Conservation (phyloP, 1,140 invertebrate genomes). For the Nephotettix cincticeps region DNA sequence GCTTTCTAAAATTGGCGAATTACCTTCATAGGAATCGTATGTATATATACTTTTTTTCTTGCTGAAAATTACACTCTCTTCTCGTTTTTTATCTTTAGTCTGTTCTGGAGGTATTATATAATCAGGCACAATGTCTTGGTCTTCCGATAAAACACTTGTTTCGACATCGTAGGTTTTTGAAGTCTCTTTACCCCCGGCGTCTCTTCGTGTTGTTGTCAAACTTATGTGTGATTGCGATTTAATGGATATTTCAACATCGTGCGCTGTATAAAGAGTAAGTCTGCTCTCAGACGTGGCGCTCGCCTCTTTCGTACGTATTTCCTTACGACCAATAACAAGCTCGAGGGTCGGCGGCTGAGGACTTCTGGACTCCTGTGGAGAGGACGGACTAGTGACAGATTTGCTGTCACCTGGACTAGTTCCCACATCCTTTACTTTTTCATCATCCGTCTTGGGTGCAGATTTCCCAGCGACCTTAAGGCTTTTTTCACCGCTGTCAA, state of each 20-base stretch:
- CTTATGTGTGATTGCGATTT: conserved; percentile 54
- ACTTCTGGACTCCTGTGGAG: conserved; percentile 26
- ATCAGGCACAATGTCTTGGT: conserved; percentile 35
- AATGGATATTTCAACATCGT: conserved; percentile 54
- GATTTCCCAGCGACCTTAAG: conserved; percentile 8
- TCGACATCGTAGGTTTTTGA: conserved; percentile 50
- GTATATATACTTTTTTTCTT: conserved; percentile 51
- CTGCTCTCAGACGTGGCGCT: conserved; percentile 52
- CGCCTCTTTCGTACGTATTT: conserved; percentile 52
- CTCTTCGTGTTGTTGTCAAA: conserved; percentile 47
- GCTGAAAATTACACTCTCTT: conserved; percentile 54
- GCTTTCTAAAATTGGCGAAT: conserved; percentile 45
- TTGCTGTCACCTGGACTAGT: conserved; percentile 49
- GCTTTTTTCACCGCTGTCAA: conserved; percentile 3
- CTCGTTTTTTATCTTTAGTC: conserved; percentile 46
- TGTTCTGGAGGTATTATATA: conserved; percentile 47
- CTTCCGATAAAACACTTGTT: conserved; percentile 45
- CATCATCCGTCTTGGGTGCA: conserved; percentile 14
- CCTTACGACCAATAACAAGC: conserved; percentile 53
- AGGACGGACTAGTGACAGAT: conserved; percentile 34
- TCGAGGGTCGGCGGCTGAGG: conserved; percentile 45
- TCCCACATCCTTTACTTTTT: conserved; percentile 41
- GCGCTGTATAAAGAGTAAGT: conserved; percentile 50
- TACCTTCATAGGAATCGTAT: conserved; percentile 47
- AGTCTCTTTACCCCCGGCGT: conserved; percentile 48